phyloP scores from a whole-genome alignment of 1,140 invertebrate genomes.

The Zaprionus africanus region DNA sequence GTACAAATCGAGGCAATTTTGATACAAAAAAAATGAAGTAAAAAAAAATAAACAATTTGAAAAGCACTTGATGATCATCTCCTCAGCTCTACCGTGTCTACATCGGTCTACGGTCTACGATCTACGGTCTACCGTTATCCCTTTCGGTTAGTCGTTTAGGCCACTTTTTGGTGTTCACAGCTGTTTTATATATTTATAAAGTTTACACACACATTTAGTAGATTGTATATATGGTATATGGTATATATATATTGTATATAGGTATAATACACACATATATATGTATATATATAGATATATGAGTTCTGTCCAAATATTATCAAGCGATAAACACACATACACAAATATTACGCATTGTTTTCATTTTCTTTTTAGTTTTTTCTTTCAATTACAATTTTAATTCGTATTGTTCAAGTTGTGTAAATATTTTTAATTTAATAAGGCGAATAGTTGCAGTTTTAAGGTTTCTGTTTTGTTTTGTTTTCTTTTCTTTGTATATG shows the following conservation, averaged over 20 bases:
- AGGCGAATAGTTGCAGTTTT: slow-evolving; percentile 37
- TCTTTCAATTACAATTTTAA: slow-evolving; percentile 12
- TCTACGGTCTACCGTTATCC: slow-evolving; percentile 16
- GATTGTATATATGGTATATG: slow-evolving; percentile 2
- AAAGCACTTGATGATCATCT: slow-evolving; percentile 43
- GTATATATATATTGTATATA: slow-evolving; percentile 28
- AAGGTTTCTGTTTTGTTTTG: slow-evolving; percentile 17
- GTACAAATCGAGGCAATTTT: slow-evolving; percentile 74
- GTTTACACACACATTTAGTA: slow-evolving; percentile 22
- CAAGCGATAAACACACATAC: slow-evolving; percentile 76
- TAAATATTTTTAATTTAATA: slow-evolving; percentile 33
- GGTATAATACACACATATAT: slow-evolving; percentile 37
- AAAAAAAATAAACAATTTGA: slow-evolving; percentile 27
- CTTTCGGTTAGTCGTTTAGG: slow-evolving; percentile 54
- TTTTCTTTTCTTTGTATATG: slow-evolving; percentile 38
- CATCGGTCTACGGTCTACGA: not conserved
- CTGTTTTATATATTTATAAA: slow-evolving; percentile 45
- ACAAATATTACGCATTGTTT: slow-evolving; percentile 52
- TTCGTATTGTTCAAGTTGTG: slow-evolving; percentile 17
- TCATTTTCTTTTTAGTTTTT: slow-evolving; percentile 26
- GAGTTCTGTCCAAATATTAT: slow-evolving; percentile 45
- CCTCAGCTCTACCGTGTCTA: not conserved
- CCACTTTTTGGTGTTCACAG: slow-evolving; percentile 82
- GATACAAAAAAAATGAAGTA: slow-evolving; percentile 17
- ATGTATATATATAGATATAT: slow-evolving; percentile 44